A percentile compares a stretch with the other conserved stretches of the same genome.
These are phyloP conservation scores for Peromyscus attwateri DNA, from an alignment of 2,797 vertebrate species.

Conservation along the genomic window DNA sequence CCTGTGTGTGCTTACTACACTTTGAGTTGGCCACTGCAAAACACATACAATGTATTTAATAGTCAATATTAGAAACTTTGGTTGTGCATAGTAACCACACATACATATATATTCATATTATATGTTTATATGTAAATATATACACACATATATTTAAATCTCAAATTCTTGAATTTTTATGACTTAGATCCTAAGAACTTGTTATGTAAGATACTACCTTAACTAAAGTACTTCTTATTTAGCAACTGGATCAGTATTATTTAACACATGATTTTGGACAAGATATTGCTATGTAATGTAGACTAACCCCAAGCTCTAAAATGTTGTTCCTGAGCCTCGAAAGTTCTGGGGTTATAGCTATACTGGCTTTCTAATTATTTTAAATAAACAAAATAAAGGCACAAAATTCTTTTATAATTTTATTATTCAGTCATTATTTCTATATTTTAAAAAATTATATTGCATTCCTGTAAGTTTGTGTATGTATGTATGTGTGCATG, in stretches of 20 bases:
- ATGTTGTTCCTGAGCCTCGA: too few species aligned
- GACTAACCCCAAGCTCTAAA: background rate
- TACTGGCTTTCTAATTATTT: background rate
- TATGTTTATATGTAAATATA: background rate
- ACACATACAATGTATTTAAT: background rate
- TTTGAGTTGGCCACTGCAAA: background rate
- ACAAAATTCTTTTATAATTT: background rate
- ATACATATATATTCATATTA: background rate
- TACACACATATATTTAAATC: background rate
- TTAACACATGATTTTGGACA: background rate
- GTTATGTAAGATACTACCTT: background rate
- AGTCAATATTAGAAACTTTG: background rate
- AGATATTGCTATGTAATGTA: background rate
- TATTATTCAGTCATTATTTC: background rate
- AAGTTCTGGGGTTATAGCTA: background rate
- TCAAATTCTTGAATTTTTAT: background rate
- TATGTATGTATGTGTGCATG: background rate
- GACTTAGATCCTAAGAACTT: background rate
- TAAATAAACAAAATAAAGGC: background rate
- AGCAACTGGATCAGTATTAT: background rate
- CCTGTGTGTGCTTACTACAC: background rate
- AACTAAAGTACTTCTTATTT: background rate
- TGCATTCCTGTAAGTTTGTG: background rate
- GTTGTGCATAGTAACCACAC: background rate
- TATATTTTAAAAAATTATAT: background rate